Conservation (phyloP, 2,113 vertebrate genomes). For the Campylomormyrus tamandua region DNA sequence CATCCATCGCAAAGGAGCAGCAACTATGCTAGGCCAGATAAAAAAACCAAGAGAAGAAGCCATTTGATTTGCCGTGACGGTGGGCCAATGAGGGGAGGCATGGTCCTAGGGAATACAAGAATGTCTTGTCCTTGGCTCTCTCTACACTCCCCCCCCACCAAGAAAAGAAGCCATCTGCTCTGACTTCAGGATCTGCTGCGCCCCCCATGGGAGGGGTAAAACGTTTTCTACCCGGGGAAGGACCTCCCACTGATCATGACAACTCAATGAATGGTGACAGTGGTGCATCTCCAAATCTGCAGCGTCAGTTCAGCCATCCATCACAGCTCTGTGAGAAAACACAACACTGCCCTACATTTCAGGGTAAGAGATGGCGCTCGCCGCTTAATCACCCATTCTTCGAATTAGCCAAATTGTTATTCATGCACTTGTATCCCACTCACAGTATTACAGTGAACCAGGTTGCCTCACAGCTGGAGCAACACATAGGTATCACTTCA, state of each 20-base stretch:
- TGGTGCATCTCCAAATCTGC: neutral
- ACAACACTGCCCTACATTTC: neutral
- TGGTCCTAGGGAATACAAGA: constrained; percentile 15
- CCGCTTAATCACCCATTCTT: neutral
- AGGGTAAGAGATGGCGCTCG: neutral
- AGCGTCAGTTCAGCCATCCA: neutral
- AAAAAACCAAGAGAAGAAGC: neutral
- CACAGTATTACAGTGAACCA: neutral
- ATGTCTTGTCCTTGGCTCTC: neutral
- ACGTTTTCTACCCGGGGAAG: neutral
- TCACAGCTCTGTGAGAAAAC: neutral
- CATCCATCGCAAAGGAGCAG: neutral
- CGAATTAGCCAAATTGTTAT: neutral
- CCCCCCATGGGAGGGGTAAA: constrained; percentile 12
- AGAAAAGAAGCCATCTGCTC: constrained; percentile 16
- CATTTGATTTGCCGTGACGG: constrained; percentile 16
- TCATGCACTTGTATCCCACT: neutral
- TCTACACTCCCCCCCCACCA: neutral
- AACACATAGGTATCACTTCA: neutral
- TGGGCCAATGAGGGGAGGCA: neutral
- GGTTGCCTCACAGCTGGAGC: neutral
- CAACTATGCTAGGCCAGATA: no score
- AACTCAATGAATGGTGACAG: neutral
- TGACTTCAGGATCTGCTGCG: constrained; percentile 14
- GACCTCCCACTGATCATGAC: neutral